phyloP scores from a whole-genome alignment of 2,888 invertebrate species.

The Drosophila acutilabella region DNA sequence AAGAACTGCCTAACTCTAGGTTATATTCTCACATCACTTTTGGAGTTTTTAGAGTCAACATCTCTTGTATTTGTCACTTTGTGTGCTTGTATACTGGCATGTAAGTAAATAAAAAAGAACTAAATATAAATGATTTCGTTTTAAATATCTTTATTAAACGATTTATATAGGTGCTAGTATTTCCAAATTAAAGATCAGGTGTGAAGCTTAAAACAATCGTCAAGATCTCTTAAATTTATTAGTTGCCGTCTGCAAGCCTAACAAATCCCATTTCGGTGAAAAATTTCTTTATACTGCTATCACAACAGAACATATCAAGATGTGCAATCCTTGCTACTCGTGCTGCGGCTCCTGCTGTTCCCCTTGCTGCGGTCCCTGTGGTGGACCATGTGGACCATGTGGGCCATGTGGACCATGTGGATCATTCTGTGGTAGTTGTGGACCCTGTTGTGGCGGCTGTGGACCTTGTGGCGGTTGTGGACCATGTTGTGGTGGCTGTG shows the following conservation, averaged over 20 bases:
- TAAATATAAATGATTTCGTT: no score
- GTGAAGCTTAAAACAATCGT: not conserved
- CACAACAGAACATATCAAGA: conserved; percentile 16
- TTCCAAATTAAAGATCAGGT: not conserved
- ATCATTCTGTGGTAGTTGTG: not conserved
- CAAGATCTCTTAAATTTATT: not conserved
- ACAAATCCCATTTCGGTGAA: not conserved
- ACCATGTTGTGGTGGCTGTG: conserved; percentile 9
- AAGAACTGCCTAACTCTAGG: not conserved
- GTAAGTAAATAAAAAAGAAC: conserved; percentile 13
- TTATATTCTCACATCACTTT: not conserved
- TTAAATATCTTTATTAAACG: no score
- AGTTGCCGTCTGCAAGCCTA: not conserved
- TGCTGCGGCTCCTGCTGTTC: conserved; percentile 23
- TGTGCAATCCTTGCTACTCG: conserved; percentile 47
- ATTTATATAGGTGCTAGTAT: not conserved
- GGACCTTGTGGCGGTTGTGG: conserved; percentile 21
- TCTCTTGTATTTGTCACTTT: conserved; percentile 1
- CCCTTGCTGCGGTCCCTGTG: conserved; percentile 7
- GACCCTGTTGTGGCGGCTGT: conserved; percentile 24
- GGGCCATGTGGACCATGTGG: not conserved
- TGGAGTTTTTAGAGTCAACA: conserved; percentile 9
- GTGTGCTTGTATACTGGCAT: conserved; percentile 3
- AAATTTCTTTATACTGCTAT: not conserved
- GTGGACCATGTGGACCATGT: conserved; percentile 9